Conservation (phyloP, 2,113 vertebrate species). For the Heptranchias perlo region DNA sequence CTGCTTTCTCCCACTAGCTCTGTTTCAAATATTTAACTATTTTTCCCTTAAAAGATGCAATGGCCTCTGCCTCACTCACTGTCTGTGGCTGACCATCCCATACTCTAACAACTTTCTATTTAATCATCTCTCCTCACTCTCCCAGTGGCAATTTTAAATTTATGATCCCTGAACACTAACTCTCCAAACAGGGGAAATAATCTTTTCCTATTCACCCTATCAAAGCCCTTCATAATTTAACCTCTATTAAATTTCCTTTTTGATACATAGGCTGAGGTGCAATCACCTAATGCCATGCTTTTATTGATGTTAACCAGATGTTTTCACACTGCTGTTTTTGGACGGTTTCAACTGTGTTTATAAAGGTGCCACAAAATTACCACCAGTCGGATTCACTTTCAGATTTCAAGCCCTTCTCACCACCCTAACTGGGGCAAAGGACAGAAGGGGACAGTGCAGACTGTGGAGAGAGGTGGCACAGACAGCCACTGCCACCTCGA, state of each 20-base stretch:
- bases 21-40: not conserved
- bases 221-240: not conserved
- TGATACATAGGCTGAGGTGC: not conserved
- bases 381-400: not conserved
- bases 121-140: not conserved
- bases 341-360: not conserved
- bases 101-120: not conserved
- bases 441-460: not conserved
- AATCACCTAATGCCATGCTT: not conserved
- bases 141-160: not conserved
- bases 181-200: not conserved
- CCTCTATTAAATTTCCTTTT: not conserved
- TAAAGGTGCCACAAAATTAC: not conserved
- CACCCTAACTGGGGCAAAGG: not conserved
- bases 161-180: not conserved
- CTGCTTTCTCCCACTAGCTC: not conserved
- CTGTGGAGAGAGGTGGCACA: not conserved
- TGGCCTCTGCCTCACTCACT: not conserved
- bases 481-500: not conserved
- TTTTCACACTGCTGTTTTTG: not conserved
- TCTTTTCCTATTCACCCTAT: not conserved
- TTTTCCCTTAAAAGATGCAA: not conserved
- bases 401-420: not conserved
- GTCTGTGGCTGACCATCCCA: not conserved
- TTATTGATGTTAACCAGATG: not conserved